A percentile compares a stretch with the other conserved stretches of the same genome.
Conservation (phyloP, 2,888 invertebrate species). For the Pedicia rivosa region DNA sequence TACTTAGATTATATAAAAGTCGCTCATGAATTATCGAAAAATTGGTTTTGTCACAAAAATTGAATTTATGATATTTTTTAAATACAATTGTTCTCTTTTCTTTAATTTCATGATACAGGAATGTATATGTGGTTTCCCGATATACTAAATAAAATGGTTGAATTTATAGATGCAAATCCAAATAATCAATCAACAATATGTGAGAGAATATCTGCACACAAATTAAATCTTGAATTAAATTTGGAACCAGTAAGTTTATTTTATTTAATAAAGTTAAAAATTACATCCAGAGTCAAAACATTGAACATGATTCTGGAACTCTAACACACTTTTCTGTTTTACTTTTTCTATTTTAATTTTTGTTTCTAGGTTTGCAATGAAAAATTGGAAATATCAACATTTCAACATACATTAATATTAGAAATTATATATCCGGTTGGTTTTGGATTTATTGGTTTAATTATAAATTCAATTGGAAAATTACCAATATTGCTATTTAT, state of each 20-base stretch:
- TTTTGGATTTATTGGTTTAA: slow-evolving; percentile 19
- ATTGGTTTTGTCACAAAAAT: too few relatives aligned
- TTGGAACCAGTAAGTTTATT: too few relatives aligned
- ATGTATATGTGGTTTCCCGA: slow-evolving; percentile 27
- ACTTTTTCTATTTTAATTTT: too few relatives aligned
- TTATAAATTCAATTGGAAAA: slow-evolving; percentile 21
- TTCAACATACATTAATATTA: slow-evolving; percentile 18
- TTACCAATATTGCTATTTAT: slow-evolving; percentile 19
- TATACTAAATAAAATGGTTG: slow-evolving; percentile 23
- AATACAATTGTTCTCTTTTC: too few relatives aligned
- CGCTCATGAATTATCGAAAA: too few relatives aligned
- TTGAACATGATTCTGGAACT: too few relatives aligned
- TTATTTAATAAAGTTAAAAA: too few relatives aligned
- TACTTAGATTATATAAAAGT: too few relatives aligned
- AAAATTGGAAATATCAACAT: slow-evolving; percentile 20
- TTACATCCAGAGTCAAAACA: too few relatives aligned
- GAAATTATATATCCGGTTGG: slow-evolving; percentile 20
- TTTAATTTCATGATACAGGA: neutral
- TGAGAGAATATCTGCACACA: slow-evolving; percentile 16
- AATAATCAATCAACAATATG: slow-evolving; percentile 20
- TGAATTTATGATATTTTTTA: too few relatives aligned
- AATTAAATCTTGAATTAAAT: too few relatives aligned
- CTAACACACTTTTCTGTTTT: too few relatives aligned
- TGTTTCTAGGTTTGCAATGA: slow-evolving; percentile 17
- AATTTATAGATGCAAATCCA: slow-evolving; percentile 19